Conservation (phyloP, 2,888 invertebrate genomes). For the Pheosia tremula region DNA sequence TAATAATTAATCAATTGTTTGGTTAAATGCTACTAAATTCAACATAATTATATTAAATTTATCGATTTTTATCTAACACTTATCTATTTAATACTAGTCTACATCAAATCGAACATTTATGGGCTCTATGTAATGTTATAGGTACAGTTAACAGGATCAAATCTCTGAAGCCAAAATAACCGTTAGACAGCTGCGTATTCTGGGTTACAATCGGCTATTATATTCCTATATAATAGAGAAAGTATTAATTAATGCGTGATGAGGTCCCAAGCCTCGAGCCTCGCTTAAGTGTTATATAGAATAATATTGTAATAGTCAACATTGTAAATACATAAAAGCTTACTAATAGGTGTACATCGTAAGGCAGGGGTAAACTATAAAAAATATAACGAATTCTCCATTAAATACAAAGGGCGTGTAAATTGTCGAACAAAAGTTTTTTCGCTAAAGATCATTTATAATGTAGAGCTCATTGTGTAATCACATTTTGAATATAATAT, state of each 20-base stretch:
- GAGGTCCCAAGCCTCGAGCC: constrained; percentile 52
- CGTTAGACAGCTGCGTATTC: constrained; percentile 24
- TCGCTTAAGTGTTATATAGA: constrained; percentile 53
- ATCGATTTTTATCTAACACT: constrained; percentile 70
- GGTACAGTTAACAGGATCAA: constrained; percentile 39
- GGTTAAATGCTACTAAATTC: constrained; percentile 28
- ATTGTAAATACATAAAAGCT: constrained; percentile 82
- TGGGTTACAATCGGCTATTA: constrained; percentile 31
- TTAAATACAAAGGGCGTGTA: constrained; percentile 52
- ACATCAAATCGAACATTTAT: constrained; percentile 71
- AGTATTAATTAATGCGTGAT: constrained; percentile 20
- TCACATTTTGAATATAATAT: constrained; percentile 39
- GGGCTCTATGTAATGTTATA: constrained; percentile 54
- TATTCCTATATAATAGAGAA: constrained; percentile 19
- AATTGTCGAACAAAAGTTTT: constrained; percentile 51
- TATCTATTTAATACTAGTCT: constrained; percentile 64
- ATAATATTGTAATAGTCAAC: constrained; percentile 79
- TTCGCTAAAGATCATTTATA: constrained; percentile 51
- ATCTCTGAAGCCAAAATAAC: constrained; percentile 41
- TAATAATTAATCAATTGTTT: constrained; percentile 17
- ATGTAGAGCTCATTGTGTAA: constrained; percentile 48
- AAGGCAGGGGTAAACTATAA: constrained; percentile 76
- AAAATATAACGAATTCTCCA: constrained; percentile 68
- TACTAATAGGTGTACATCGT: constrained; percentile 64
- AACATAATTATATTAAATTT: constrained; percentile 35